phyloP scores from a whole-genome alignment of 1,140 invertebrate species.

The Macrostomum lignano region DNA sequence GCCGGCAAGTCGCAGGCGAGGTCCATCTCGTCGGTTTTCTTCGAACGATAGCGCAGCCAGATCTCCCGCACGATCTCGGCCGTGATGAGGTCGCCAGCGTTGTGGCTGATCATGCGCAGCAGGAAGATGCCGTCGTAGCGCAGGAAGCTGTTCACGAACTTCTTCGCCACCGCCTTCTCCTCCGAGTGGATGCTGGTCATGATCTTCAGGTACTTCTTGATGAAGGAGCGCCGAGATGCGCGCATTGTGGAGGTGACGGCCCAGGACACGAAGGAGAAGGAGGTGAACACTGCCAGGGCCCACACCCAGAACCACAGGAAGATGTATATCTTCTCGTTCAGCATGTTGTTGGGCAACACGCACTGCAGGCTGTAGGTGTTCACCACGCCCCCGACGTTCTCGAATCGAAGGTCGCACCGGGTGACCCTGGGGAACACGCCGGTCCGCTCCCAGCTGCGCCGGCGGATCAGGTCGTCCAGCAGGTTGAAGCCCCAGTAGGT shows the following conservation, averaged over 20 bases:
- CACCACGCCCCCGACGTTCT: neutral
- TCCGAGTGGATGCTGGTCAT: neutral
- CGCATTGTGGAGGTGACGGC: neutral
- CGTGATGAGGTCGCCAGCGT: slow-evolving; percentile 1
- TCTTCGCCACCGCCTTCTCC: neutral
- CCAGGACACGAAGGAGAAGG: neutral
- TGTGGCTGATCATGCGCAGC: neutral
- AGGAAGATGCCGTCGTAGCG: slow-evolving; percentile 1
- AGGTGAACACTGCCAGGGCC: neutral
- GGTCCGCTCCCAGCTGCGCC: neutral
- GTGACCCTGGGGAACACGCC: neutral
- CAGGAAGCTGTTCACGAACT: neutral
- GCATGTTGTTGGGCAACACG: neutral
- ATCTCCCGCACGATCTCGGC: neutral
- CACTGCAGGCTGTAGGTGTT: neutral
- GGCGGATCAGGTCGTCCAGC: neutral
- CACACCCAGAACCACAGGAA: neutral
- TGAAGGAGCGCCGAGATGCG: neutral
- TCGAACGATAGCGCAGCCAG: neutral
- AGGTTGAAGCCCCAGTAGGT: neutral
- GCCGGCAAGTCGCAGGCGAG: too few relatives aligned
- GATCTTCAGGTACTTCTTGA: slow-evolving; percentile 1
- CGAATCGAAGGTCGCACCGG: neutral
- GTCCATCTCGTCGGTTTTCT: neutral
- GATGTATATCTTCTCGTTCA: neutral